These are phyloP conservation scores for Atherinomorus stipes DNA, from an alignment of 2,113 vertebrate species.

Conservation along the genomic window DNA sequence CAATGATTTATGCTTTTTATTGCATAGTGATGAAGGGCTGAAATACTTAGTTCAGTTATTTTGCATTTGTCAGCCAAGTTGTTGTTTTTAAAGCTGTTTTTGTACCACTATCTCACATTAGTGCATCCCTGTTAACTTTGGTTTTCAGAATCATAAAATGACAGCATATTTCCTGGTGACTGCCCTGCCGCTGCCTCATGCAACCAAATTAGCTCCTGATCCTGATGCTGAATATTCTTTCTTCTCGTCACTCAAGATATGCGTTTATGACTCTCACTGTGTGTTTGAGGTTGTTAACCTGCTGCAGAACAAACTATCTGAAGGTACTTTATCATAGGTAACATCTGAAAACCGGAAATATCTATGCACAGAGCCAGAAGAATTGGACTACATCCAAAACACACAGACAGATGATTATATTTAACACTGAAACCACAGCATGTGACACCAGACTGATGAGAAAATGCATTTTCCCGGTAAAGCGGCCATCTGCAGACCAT, in stretches of 20 bases:
- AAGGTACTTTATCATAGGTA: no score
- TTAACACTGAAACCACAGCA: not conserved
- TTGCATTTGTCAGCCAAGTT: no score
- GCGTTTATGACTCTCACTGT: not conserved
- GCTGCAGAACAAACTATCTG: not conserved
- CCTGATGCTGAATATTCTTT: not conserved
- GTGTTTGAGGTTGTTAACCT: not conserved
- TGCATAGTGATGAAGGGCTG: no score
- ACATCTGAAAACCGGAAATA: not conserved
- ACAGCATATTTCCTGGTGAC: no score
- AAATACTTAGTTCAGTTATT: no score
- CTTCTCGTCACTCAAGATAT: not conserved
- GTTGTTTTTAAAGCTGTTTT: no score
- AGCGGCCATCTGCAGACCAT: slow-evolving; percentile 6
- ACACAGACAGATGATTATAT: not conserved
- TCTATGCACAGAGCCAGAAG: not conserved
- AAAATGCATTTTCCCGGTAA: not conserved
- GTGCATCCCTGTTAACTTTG: no score
- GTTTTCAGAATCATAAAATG: no score
- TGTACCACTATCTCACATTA: no score
- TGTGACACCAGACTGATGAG: slow-evolving; percentile 3
- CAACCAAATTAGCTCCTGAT: no score
- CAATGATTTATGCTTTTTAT: no score
- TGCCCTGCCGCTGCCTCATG: no score
- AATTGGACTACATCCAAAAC: slow-evolving; percentile 1